Evolutionary conservation across 1,140 invertebrate species (phyloP).

Genomic region (Drosophila elegans): DNA sequence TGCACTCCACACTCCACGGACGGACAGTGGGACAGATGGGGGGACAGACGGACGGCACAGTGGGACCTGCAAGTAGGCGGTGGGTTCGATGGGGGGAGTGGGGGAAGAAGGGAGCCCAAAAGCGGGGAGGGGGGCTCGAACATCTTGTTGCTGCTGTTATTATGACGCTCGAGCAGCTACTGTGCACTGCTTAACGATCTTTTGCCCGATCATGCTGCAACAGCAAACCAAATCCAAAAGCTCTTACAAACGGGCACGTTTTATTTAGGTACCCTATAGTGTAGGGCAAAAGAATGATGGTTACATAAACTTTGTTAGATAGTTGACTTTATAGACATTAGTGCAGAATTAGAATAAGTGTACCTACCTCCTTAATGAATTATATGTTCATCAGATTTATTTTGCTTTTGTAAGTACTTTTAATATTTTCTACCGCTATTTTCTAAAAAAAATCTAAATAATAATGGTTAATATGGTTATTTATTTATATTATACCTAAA

Average conservation of each 20-base stretch:
- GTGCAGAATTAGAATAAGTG: too few relatives aligned
- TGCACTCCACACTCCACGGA: conserved; percentile 50
- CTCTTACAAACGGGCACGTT: conserved; percentile 73
- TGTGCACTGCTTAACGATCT: conserved; percentile 81
- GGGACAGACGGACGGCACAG: conserved; percentile 18
- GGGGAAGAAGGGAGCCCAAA: not conserved
- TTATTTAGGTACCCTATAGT: conserved; percentile 27
- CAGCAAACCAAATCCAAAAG: conserved; percentile 73
- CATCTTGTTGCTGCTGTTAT: conserved; percentile 82
- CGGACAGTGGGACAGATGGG: conserved; percentile 22
- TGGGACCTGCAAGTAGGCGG: conserved; percentile 43
- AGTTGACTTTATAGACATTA: too few relatives aligned
- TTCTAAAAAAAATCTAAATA: too few relatives aligned
- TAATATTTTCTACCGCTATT: too few relatives aligned
- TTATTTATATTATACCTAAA: too few relatives aligned
- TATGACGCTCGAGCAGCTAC: conserved; percentile 81
- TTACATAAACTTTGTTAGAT: not conserved
- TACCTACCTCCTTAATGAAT: too few relatives aligned
- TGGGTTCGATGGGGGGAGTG: conserved; percentile 8
- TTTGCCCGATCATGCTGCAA: conserved; percentile 79
- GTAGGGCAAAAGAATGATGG: not conserved
- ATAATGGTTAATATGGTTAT: too few relatives aligned
- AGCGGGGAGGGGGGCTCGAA: conserved; percentile 35
- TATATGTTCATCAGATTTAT: too few relatives aligned
- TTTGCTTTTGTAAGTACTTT: too few relatives aligned